Conservation (phyloP, 1,140 invertebrate species). For the Bombyx mandarina region DNA sequence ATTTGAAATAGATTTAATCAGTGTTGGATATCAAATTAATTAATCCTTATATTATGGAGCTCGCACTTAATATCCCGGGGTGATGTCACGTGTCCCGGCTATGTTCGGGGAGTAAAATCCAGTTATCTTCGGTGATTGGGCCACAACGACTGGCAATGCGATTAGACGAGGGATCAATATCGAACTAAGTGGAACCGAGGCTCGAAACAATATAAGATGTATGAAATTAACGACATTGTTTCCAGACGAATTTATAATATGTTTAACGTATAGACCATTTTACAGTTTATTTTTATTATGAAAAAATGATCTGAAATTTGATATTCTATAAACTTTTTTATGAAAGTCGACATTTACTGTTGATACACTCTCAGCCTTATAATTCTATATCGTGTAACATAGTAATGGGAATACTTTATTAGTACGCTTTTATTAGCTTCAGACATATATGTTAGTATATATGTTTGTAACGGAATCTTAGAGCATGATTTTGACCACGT, state of each 20-base stretch:
- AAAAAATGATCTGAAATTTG: no score
- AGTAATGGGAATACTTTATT: no score
- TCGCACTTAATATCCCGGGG: slow-evolving; percentile 27
- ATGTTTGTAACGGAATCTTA: no score
- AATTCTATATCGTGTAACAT: no score
- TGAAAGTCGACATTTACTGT: no score
- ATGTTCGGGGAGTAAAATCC: slow-evolving; percentile 29
- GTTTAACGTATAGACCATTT: background rate
- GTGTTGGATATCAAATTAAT: slow-evolving; percentile 22
- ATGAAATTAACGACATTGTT: slow-evolving; percentile 12
- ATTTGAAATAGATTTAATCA: no score
- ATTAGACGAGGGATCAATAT: slow-evolving; percentile 37
- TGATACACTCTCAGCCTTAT: no score
- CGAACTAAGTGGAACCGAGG: slow-evolving; percentile 26
- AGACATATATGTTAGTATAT: no score
- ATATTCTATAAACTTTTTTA: no score
- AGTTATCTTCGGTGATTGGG: slow-evolving; percentile 39
- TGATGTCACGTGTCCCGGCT: slow-evolving; percentile 25
- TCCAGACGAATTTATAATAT: background rate
- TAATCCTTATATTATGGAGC: slow-evolving; percentile 31
- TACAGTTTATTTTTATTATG: background rate
- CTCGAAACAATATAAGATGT: slow-evolving; percentile 21
- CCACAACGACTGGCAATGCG: slow-evolving; percentile 36
- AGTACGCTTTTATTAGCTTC: no score
- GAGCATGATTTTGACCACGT: no score